phyloP scores from a whole-genome alignment of 2,797 vertebrate genomes.

The Eurystomus glaucurus region DNA sequence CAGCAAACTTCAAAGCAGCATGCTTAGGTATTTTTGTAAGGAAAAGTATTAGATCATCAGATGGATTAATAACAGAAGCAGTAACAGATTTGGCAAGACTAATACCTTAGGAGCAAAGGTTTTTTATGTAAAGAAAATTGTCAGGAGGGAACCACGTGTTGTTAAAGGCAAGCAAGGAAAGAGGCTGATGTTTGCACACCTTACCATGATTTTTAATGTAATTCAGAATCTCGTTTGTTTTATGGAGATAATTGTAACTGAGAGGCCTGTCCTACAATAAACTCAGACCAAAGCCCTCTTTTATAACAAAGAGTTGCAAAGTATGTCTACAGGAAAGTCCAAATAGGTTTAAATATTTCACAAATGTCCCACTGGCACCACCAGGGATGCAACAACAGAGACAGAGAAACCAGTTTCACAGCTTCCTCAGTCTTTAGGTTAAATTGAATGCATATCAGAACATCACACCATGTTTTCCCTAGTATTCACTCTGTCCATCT shows the following conservation, averaged over 20 bases:
- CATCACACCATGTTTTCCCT: neutral
- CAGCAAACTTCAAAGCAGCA: neutral
- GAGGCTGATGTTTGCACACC: neutral
- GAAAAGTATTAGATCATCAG: neutral
- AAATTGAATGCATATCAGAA: neutral
- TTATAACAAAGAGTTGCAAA: neutral
- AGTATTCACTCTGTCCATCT: accelerated
- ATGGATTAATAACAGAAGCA: neutral
- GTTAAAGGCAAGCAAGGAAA: neutral
- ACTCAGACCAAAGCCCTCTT: neutral
- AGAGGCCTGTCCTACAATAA: neutral
- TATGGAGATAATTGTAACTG: neutral
- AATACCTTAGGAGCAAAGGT: neutral
- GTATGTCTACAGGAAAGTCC: neutral
- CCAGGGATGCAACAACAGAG: neutral
- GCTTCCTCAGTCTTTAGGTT: neutral
- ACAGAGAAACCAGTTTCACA: neutral
- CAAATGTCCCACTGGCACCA: neutral
- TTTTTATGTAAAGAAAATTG: neutral
- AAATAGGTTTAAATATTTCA: neutral
- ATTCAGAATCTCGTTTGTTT: neutral
- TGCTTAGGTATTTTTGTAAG: neutral
- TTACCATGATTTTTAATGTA: neutral
- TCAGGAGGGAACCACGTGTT: neutral
- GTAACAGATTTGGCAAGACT: neutral